Evolutionary conservation across 53 echinoderm and acorn worm genomes (phyloP), one percentile per base, ranked within the genome.

Genomic region (Temnopleurus reevesii): DNA sequence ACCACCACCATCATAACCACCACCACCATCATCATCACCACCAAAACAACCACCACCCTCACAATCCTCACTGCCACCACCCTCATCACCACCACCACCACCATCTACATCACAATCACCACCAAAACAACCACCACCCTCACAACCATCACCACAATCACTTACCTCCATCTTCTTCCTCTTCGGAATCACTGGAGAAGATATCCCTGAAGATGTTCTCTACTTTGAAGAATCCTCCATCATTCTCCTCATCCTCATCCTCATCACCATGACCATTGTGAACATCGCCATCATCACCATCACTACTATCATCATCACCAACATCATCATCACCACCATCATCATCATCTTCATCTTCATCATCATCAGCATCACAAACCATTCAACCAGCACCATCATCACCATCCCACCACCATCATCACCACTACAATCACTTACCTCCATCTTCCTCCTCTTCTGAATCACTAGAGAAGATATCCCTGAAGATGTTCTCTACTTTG

Each of bases 381-480:
- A n/a, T 76, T 1, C 71, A 86, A 0, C 36, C 13, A 45, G 2
- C n/a, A 2, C 12, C 64, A 64, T 49, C 84, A 84, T 65, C 90
- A 90, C 0, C 66, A 23, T 10, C 7, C 6, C 55, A 27, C n/a
- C 81, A 80, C n/a, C 60, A 59, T 9, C 34, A 64, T 35, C 65
- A 64, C 31, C 21, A 15, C 23, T 55, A 55, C 0, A 19, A 15
- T 55, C n/a, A 4, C 18, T 55, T n/a, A 55, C 23, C 21, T 19
- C 23, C 55, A n/a, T 92, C 95, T 15, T 85, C 94, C n/a, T 94
- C 96, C 13, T 93, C 94, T 58, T 99, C 96, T 7, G 95, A 91
- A 63, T 99, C 99, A 76, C 96, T 96, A 34, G 93, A 89, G 91
- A 99, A 99, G 45, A 99, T 94, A 60, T 95, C 96, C n/a, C 93